Percentiles rank a stretch among this genome's conserved stretches.
Evolutionary conservation across 2,113 vertebrate species (phyloP).

Genomic region (Proterorhinus semilunaris): DNA sequence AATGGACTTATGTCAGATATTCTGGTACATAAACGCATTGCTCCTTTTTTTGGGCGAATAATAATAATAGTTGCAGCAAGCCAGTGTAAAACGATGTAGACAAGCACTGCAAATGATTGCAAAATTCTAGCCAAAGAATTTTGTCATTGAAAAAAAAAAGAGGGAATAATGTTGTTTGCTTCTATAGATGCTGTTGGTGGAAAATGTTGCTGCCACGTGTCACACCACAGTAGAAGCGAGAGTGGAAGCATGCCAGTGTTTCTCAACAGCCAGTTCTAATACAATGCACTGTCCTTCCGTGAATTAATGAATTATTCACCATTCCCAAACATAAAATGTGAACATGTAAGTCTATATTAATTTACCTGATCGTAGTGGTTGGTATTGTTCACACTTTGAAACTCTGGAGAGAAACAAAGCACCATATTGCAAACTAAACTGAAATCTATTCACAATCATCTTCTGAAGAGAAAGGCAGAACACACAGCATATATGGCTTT

Average conservation of each 20-base stretch:
- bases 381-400: conserved; percentile 10
- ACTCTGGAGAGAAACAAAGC: conserved; percentile 3
- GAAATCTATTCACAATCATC: conserved; percentile 7
- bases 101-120: too few relatives aligned
- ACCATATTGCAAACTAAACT: conserved; percentile 7
- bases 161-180: too few relatives aligned
- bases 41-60: background rate
- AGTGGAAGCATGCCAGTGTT: background rate
- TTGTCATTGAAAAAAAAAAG: too few relatives aligned
- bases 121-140: too few relatives aligned
- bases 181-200: too few relatives aligned
- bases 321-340: background rate
- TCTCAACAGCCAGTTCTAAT: background rate
- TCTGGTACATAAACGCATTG: conserved; percentile 19
- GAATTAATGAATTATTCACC: conserved; percentile 1
- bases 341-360: conserved; percentile 3
- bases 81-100: too few relatives aligned
- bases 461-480: background rate
- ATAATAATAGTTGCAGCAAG: too few relatives aligned
- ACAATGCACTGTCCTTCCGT: background rate
- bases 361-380: conserved; percentile 3
- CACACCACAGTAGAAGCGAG: background rate
- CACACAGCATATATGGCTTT: background rate
- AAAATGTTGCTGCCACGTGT: background rate
- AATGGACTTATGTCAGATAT: conserved; percentile 59